Evolutionary conservation across 2,113 vertebrate species (phyloP).

Genomic region (Tenrec ecaudatus): DNA sequence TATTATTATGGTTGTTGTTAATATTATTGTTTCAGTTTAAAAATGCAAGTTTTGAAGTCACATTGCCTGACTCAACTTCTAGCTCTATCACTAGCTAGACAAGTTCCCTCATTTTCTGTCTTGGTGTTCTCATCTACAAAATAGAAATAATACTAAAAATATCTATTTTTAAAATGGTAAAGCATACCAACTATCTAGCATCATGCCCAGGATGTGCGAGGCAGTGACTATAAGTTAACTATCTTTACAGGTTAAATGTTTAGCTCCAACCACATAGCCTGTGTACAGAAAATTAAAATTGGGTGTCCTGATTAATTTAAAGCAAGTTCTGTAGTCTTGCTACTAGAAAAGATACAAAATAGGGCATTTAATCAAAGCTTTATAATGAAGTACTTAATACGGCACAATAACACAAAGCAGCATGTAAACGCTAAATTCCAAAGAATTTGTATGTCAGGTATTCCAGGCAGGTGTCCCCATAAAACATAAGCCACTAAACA

Average conservation of each 20-base stretch:
- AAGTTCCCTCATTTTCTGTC: neutral
- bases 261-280: no score
- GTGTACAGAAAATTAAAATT: no score
- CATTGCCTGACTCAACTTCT: neutral
- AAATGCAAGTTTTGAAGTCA: neutral
- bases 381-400: no score
- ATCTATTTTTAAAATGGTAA: neutral
- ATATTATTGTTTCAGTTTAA: neutral
- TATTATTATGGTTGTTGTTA: neutral
- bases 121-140: neutral
- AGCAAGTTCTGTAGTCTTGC: no score
- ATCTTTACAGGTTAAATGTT: neutral
- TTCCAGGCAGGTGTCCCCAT: no score
- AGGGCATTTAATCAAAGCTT: no score
- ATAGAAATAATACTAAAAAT: constrained; percentile 49
- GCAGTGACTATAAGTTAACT: neutral
- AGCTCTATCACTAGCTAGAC: neutral
- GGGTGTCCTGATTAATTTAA: no score
- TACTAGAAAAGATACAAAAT: no score
- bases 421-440: no score
- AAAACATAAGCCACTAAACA: no score
- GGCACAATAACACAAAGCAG: no score
- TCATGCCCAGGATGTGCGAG: neutral
- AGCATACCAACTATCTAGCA: neutral
- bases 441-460: no score